A percentile compares a stretch with the other conserved stretches of the same genome.
phyloP scores from a whole-genome alignment of 2,113 vertebrate genomes.

The Sarotherodon lohbergeri region DNA sequence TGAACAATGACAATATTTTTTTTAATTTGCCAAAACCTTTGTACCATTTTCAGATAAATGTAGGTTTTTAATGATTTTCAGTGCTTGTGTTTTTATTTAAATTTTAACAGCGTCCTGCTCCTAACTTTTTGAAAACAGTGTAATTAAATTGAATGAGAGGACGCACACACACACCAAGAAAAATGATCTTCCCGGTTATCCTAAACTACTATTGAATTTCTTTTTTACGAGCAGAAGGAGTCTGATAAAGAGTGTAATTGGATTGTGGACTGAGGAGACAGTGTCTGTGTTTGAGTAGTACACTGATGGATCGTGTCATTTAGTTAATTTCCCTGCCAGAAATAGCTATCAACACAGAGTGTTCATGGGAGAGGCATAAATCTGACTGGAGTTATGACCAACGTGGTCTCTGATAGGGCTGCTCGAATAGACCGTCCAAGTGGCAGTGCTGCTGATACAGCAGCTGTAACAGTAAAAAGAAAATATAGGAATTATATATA shows the following conservation, averaged over 20 bases:
- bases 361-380: slow-evolving; percentile 45
- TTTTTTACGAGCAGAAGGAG: slow-evolving; percentile 11
- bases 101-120: neutral
- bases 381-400: slow-evolving; percentile 30
- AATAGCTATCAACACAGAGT: slow-evolving; percentile 47
- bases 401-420: neutral
- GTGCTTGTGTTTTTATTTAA: neutral
- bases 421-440: neutral
- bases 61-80: neutral
- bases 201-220: neutral
- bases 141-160: neutral
- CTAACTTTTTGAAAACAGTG: neutral
- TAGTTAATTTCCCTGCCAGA: slow-evolving; percentile 56
- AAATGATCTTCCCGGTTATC: neutral
- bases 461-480: slow-evolving; percentile 10
- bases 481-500: neutral
- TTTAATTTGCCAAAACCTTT: neutral
- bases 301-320: slow-evolving; percentile 51
- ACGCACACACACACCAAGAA: neutral
- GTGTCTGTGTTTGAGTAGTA: slow-evolving; percentile 10
- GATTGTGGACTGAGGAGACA: slow-evolving; percentile 33
- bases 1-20: neutral
- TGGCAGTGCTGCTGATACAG: slow-evolving; percentile 26
- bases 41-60: neutral
- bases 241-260: slow-evolving; percentile 54